These are phyloP conservation scores for Drosophila miranda DNA, from an alignment of 1,140 invertebrate species.

Conservation along the genomic window DNA sequence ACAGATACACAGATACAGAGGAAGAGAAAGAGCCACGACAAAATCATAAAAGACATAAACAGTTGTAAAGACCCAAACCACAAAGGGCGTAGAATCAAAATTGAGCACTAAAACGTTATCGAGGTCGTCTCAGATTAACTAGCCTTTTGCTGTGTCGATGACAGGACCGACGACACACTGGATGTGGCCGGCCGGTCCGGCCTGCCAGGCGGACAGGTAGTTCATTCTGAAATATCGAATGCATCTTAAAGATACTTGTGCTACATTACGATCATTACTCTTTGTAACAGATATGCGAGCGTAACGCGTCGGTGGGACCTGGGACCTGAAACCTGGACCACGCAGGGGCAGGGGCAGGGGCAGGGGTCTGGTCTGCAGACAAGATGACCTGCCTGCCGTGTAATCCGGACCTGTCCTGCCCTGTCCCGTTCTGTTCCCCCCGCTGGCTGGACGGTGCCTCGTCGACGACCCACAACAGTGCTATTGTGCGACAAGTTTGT, in stretches of 20 bases:
- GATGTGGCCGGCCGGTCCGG: background rate
- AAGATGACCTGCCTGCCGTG: conserved; percentile 45
- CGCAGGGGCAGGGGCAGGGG: background rate
- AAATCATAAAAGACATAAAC: conserved; percentile 75
- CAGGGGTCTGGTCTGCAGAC: conserved; percentile 7
- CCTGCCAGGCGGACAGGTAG: conserved; percentile 41
- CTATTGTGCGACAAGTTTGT: conserved; percentile 54
- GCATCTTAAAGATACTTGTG: conserved; percentile 75
- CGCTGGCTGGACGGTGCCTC: conserved; percentile 48
- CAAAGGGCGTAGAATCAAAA: conserved; percentile 74
- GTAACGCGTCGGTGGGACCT: background rate
- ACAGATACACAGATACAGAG: conserved; percentile 4
- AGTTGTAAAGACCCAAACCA: conserved; percentile 78
- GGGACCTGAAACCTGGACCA: no score
- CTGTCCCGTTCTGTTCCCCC: conserved; percentile 39
- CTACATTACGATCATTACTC: conserved; percentile 67
- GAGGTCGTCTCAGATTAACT: conserved; percentile 65
- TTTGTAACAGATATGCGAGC: conserved; percentile 56
- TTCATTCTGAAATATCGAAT: conserved; percentile 54
- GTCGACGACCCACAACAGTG: conserved; percentile 61
- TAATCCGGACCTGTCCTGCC: conserved; percentile 31
- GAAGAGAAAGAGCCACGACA: conserved; percentile 35
- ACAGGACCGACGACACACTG: background rate
- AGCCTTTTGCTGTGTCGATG: conserved; percentile 32
- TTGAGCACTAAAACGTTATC: conserved; percentile 79